Base-by-base conservation (phyloP, 2,113 vertebrate species). In the Orycteropus afer region DNA sequence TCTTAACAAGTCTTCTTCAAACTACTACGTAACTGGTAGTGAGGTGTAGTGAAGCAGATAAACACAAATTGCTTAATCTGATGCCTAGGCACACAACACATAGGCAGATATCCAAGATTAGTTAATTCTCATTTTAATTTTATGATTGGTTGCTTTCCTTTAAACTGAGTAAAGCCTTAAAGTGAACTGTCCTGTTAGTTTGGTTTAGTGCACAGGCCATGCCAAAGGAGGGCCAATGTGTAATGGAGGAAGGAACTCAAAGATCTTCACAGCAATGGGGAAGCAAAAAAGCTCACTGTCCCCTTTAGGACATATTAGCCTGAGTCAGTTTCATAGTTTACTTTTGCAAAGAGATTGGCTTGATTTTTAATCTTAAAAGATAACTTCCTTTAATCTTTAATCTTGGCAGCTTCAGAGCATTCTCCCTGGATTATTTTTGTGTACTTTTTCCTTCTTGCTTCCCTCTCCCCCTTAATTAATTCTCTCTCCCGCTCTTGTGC, bases 101-200 rank as follows among this genome's bases (percentile, higher is more conserved):
- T 37, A 40, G 78, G 51, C 45, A 65, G 51, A 18, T 37, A 40
- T 18, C 32, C 63, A 76, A 3, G 74, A 42, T 49, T 20, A n/a
- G 27, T 74, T 84, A 25, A 49, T 73, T 94, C 4, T 27, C n/a
- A 84, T 65, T 74, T 51, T 3, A 10, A 34, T 20, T 47, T 59
- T 51, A 73, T 55, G 18, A 67, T 61, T 40, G 67, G 22, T 47
- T 90, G 42, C 8, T 78, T 94, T 92, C 22, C 15, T 91, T 79
- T 71, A 93, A 84, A 89, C 13, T 86, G 40, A 51, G 42, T 89
- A 76, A 84, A 67, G 91, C 80, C 34, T 71, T 40, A 65, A 94
- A 51, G 7, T 18, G 51, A 65, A 92, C 59, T 29, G 32, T 49
- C 0, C 17, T 87, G 55, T 78, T 53, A 34, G 7, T 49, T 14